Percentiles rank a stretch among this genome's conserved stretches.
These are phyloP conservation scores for Bhutanitis thaidina DNA, from an alignment of 2,888 invertebrate genomes.

Conservation along the genomic window DNA sequence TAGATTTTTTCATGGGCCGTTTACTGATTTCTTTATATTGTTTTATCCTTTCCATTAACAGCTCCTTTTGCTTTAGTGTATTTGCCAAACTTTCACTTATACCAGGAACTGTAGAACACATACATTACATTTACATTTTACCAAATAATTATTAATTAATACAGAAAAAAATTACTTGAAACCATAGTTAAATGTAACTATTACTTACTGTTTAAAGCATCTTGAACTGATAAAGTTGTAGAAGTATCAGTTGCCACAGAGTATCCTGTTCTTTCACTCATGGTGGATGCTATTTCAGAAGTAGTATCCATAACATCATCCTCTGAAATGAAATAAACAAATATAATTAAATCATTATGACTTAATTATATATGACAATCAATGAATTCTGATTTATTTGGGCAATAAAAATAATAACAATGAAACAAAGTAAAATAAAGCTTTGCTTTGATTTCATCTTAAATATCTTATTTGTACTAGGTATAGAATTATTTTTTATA, in stretches of 20 bases:
- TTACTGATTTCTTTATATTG: conserved; percentile 74
- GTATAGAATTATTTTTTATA: no score
- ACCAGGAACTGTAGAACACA: conserved; percentile 55
- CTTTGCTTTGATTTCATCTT: no score
- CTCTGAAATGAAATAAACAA: conserved; percentile 40
- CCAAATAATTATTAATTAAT: no score
- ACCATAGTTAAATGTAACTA: not conserved
- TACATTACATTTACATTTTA: no score
- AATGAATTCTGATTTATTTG: no score
- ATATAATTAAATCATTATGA: no score
- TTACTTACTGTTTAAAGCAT: conserved; percentile 68
- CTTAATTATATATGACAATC: no score
- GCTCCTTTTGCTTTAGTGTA: conserved; percentile 69
- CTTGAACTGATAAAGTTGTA: conserved; percentile 66
- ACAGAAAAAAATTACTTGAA: no score
- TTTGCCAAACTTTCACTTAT: conserved; percentile 75
- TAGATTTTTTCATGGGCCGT: conserved; percentile 54
- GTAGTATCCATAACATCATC: conserved; percentile 63
- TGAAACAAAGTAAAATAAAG: no score
- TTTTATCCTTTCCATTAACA: conserved; percentile 72
- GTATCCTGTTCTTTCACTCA: conserved; percentile 67
- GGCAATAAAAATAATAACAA: no score
- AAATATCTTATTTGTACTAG: no score
- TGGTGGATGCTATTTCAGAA: conserved; percentile 67
- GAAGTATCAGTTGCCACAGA: conserved; percentile 67